phyloP scores from a whole-genome alignment of 2,113 vertebrate genomes.

The Nesogale talazaci region DNA sequence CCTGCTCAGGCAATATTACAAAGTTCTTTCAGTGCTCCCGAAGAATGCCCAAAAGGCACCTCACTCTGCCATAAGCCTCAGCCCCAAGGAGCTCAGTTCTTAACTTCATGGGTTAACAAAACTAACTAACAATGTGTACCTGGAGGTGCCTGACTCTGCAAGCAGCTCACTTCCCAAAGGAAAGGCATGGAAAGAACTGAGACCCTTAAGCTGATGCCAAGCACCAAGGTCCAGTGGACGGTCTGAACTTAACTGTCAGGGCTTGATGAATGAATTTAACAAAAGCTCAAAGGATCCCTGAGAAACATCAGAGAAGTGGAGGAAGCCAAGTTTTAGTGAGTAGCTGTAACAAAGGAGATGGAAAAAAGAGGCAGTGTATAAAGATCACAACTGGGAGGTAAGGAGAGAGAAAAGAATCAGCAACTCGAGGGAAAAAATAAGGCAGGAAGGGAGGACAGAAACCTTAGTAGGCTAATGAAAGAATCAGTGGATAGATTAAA shows the following conservation, averaged over 20 bases:
- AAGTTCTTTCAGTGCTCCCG: no score
- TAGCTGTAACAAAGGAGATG: not conserved
- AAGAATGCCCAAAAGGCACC: no score
- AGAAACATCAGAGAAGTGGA: not conserved
- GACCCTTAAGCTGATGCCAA: not conserved
- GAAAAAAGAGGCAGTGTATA: not conserved
- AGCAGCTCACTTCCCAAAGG: no score
- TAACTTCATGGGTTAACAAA: no score
- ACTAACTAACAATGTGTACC: no score
- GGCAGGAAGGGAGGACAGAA: not conserved
- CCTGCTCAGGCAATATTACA: no score
- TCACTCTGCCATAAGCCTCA: no score
- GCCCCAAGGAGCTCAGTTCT: no score
- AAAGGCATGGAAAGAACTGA: not conserved
- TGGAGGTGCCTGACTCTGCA: no score
- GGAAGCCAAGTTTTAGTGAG: not conserved
- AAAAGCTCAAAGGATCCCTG: not conserved
- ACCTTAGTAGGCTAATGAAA: not conserved
- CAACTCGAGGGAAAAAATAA: not conserved
- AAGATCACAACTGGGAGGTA: not conserved
- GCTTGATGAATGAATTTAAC: not conserved
- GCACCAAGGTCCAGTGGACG: not conserved
- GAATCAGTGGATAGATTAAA: not conserved
- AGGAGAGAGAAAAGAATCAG: not conserved
- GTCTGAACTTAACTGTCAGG: not conserved